Evolutionary conservation across 2,797 vertebrate genomes (phyloP).

Genomic region (Neosilurus mollespiculum): DNA sequence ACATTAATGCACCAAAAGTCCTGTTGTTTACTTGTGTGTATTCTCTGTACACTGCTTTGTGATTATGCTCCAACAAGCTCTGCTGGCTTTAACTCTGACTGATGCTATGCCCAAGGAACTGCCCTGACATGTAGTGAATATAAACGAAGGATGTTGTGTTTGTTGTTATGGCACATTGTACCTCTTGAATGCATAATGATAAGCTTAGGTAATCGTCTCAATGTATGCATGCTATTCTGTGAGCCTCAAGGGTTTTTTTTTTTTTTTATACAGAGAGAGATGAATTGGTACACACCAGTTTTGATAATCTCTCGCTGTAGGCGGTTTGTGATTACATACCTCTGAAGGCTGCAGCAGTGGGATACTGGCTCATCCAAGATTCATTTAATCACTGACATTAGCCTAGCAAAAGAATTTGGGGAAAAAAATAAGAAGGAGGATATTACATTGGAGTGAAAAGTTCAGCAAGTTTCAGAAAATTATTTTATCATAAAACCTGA

Average conservation of each 20-base stretch:
- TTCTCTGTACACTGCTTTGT: constrained; percentile 33
- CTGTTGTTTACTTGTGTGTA: constrained; percentile 30
- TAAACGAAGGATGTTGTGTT: constrained; percentile 53
- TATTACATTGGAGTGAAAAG: background rate
- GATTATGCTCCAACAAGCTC: constrained; percentile 38
- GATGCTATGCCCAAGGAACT: constrained; percentile 28
- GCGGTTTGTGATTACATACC: constrained; percentile 73
- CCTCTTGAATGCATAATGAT: constrained; percentile 73
- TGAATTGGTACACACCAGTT: constrained; percentile 69
- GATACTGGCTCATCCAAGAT: constrained; percentile 60
- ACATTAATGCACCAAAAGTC: constrained; percentile 1
- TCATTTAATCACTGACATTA: constrained; percentile 45
- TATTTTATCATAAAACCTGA: background rate
- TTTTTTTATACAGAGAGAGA: constrained; percentile 60
- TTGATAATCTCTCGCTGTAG: constrained; percentile 74
- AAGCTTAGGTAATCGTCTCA: constrained; percentile 67
- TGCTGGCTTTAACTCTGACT: constrained; percentile 31
- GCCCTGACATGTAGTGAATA: constrained; percentile 35
- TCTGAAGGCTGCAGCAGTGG: constrained; percentile 65
- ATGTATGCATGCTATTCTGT: constrained; percentile 69
- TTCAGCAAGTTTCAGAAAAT: constrained; percentile 5
- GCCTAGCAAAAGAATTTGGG: constrained; percentile 46
- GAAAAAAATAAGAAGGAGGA: constrained; percentile 39
- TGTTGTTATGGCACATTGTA: constrained; percentile 66
- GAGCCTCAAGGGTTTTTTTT: constrained; percentile 64